phyloP scores from a whole-genome alignment of 2,888 invertebrate species.

The Drepana falcataria region DNA sequence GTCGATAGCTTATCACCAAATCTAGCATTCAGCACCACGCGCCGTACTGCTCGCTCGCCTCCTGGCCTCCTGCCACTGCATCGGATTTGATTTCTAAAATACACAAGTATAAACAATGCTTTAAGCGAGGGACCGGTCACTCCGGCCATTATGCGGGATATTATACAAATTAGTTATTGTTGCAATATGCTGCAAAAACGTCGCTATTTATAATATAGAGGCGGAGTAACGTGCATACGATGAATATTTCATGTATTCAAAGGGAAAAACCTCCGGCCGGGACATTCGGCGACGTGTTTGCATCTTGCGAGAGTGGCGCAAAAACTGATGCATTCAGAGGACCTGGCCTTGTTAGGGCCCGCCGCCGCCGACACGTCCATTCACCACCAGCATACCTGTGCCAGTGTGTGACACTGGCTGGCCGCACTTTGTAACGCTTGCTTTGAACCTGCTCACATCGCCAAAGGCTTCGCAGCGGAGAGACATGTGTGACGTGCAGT shows the following conservation, averaged over 20 bases:
- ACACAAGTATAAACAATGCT: too few species aligned
- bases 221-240: conserved; percentile 30
- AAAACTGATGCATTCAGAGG: conserved; percentile 49
- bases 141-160: not conserved
- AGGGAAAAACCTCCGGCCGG: conserved; percentile 39
- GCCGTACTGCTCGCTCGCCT: not conserved
- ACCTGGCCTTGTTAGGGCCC: conserved; percentile 31
- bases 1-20: not conserved
- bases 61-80: not conserved
- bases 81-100: too few species aligned
- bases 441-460: not conserved
- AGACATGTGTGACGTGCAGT: too few species aligned
- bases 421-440: not conserved
- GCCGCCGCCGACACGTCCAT: conserved; percentile 10
- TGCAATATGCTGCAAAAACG: conserved; percentile 25
- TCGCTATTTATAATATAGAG: conserved; percentile 15
- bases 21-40: not conserved
- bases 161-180: conserved; percentile 19
- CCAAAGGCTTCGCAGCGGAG: too few species aligned
- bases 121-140: not conserved
- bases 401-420: too few species aligned
- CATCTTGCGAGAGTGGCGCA: conserved; percentile 24
- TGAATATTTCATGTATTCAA: conserved; percentile 68
- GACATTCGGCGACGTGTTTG: conserved; percentile 39
- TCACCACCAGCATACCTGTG: conserved; percentile 10